A percentile compares a stretch with the other conserved stretches of the same genome.
Evolutionary conservation across 2,113 vertebrate species (phyloP).

Genomic region (Mugil cephalus): DNA sequence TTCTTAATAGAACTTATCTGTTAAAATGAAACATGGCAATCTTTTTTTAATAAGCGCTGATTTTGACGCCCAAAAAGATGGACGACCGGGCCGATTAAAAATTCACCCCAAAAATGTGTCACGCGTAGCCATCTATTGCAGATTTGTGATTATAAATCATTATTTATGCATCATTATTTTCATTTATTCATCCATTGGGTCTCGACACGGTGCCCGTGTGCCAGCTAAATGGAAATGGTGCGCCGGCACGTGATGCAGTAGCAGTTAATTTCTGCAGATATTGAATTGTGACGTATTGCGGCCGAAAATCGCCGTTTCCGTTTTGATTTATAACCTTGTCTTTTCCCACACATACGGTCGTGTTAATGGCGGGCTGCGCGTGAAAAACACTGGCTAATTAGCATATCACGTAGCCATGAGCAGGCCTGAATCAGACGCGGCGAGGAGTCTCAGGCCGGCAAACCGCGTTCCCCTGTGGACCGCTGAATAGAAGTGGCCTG

Average conservation of each 20-base stretch:
- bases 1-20: too few relatives aligned
- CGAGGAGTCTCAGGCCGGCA: conserved; percentile 50
- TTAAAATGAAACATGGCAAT: neutral
- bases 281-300: neutral
- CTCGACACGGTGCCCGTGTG: neutral
- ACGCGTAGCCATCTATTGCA: too few relatives aligned
- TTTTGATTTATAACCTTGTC: neutral
- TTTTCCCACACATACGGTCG: neutral
- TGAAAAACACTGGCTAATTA: conserved; percentile 58
- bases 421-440: conserved; percentile 45
- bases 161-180: neutral
- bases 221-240: neutral
- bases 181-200: neutral
- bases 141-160: too few relatives aligned
- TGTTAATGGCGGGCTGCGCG: conserved; percentile 3
- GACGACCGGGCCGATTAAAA: neutral
- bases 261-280: neutral
- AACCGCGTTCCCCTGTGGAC: conserved; percentile 64
- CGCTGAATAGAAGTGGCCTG: conserved; percentile 64
- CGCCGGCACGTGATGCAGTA: neutral
- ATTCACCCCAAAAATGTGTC: too few relatives aligned
- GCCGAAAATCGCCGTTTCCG: neutral
- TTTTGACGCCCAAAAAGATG: neutral
- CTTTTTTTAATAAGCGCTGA: neutral
- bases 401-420: conserved; percentile 74